Percentiles rank a stretch among this genome's conserved stretches.
Conservation (phyloP, 2,888 invertebrate species). For the Chorisops tibialis region DNA sequence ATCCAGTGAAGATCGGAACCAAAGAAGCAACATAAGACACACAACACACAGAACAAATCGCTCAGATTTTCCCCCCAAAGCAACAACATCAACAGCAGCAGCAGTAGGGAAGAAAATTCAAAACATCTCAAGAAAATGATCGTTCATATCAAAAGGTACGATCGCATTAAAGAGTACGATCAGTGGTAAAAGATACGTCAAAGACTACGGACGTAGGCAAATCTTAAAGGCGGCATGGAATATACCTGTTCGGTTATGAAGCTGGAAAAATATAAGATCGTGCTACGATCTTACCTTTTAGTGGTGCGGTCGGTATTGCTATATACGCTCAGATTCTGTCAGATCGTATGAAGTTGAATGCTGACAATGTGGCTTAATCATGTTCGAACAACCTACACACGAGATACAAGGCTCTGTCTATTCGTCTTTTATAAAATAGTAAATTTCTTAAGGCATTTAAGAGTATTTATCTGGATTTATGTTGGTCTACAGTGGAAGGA, state of each 20-base stretch:
- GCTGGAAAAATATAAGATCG: background rate
- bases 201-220: background rate
- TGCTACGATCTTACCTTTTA: slow-evolving; percentile 2
- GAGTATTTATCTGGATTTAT: too few species aligned
- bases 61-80: too few species aligned
- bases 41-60: too few species aligned
- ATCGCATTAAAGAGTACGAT: background rate
- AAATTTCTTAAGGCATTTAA: too few species aligned
- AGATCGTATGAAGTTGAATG: background rate
- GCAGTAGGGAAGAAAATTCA: too few species aligned
- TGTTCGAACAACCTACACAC: slow-evolving; percentile 6
- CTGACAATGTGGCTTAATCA: slow-evolving; percentile 11
- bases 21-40: too few species aligned
- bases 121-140: too few species aligned
- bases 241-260: background rate
- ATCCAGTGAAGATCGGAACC: too few species aligned
- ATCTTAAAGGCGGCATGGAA: background rate
- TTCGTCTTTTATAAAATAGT: too few species aligned
- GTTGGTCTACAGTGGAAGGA: too few species aligned
- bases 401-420: background rate
- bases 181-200: background rate
- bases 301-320: background rate
- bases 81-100: too few species aligned
- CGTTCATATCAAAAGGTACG: too few species aligned
- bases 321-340: slow-evolving; percentile 1